These are phyloP conservation scores for Chironomus tepperi DNA, from an alignment of 1,140 invertebrate genomes.

Conservation along the genomic window DNA sequence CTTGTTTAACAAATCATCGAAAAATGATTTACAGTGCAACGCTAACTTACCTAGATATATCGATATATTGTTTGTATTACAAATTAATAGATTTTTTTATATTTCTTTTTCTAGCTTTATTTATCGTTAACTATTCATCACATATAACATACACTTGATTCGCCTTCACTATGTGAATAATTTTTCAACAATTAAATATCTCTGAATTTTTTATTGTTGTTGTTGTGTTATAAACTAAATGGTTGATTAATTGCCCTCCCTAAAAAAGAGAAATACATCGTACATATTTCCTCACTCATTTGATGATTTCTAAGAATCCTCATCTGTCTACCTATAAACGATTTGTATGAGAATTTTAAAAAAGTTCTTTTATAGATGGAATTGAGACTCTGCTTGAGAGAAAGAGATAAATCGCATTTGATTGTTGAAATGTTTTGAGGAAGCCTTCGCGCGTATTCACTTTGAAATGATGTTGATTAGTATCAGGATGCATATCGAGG, in stretches of 20 bases:
- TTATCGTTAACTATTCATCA: background rate
- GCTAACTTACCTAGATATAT: background rate
- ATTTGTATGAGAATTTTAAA: too few species aligned
- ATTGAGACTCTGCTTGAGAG: background rate
- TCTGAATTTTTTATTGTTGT: background rate
- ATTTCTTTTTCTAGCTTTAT: background rate
- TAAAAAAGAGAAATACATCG: background rate
- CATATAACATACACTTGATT: background rate
- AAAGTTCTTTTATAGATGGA: background rate
- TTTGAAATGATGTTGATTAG: background rate
- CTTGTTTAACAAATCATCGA: constrained; percentile 13
- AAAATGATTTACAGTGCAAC: constrained; percentile 14
- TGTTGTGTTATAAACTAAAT: background rate
- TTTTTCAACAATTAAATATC: constrained; percentile 2
- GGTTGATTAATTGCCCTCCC: constrained; percentile 3
- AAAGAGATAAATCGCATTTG: constrained; percentile 13
- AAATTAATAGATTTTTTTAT: background rate
- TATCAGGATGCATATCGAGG: constrained; percentile 5
- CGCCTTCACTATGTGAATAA: background rate
- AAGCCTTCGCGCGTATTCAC: background rate
- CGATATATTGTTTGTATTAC: background rate
- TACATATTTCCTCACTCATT: background rate
- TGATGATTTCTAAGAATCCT: background rate
- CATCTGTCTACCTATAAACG: background rate
- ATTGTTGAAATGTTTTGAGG: constrained; percentile 2